These are phyloP conservation scores for Theretra japonica DNA, from an alignment of 2,888 invertebrate species.

Conservation along the genomic window DNA sequence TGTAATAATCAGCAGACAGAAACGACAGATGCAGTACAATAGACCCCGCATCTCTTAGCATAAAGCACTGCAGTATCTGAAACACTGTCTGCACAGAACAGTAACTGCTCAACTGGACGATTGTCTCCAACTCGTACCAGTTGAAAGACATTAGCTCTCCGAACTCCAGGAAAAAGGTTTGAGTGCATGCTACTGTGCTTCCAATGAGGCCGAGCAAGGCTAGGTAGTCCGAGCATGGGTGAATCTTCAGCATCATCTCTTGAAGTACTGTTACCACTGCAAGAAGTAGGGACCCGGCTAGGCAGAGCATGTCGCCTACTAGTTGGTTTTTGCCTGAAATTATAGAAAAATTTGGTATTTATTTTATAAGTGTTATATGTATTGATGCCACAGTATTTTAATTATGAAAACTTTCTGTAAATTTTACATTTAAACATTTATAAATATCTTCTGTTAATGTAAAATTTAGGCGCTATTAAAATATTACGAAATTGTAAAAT, in stretches of 20 bases:
- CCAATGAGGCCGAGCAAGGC: conserved; percentile 93
- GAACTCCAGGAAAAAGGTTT: conserved; percentile 91
- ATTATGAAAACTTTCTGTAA: no score
- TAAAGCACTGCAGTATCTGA: conserved; percentile 90
- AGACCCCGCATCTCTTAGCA: conserved; percentile 91
- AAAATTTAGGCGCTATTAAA: no score
- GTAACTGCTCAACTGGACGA: conserved; percentile 85
- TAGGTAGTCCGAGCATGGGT: conserved; percentile 91
- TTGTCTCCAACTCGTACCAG: conserved; percentile 88
- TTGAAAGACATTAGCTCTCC: conserved; percentile 87
- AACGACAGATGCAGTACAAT: conserved; percentile 92
- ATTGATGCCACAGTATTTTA: no score
- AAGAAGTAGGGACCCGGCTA: conserved; percentile 91
- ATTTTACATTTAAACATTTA: no score
- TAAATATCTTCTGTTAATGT: no score
- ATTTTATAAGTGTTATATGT: neutral
- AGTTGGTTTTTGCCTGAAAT: conserved; percentile 89
- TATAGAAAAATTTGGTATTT: conserved; percentile 10
- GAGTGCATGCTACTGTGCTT: conserved; percentile 89
- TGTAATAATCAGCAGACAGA: conserved; percentile 93
- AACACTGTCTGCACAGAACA: conserved; percentile 90
- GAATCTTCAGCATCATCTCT: conserved; percentile 92
- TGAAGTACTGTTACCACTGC: conserved; percentile 92
- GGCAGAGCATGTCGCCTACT: conserved; percentile 92
- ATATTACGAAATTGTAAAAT: no score